These are phyloP conservation scores for Nephila pilipes DNA, from an alignment of 1,140 invertebrate species.

Conservation along the genomic window DNA sequence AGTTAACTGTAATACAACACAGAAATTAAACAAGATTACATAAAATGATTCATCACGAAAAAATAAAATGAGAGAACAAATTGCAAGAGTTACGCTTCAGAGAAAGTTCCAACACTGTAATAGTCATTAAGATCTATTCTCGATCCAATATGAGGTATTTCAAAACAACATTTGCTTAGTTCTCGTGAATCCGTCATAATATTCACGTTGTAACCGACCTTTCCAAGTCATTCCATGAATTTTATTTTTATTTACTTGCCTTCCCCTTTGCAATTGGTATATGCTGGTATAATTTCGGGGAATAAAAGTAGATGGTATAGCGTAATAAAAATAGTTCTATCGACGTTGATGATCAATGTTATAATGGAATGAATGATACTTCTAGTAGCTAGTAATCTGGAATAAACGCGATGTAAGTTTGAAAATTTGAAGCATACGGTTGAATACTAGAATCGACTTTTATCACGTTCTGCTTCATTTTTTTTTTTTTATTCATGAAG, in stretches of 20 bases:
- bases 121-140: neutral
- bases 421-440: neutral
- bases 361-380: neutral
- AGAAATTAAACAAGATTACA: too few species aligned
- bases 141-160: neutral
- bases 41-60: too few species aligned
- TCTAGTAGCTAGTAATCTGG: neutral
- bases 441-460: neutral
- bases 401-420: neutral
- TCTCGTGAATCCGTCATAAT: neutral
- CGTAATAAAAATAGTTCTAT: neutral
- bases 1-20: too few species aligned
- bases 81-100: neutral
- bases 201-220: neutral
- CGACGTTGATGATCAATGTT: neutral
- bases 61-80: neutral
- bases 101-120: neutral
- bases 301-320: neutral
- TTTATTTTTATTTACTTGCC: neutral
- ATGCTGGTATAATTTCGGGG: neutral
- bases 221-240: neutral
- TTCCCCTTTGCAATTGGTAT: neutral
- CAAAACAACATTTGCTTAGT: neutral
- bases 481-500: conserved; percentile 8
- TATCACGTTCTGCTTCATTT: neutral